phyloP scores from a whole-genome alignment of 2,888 invertebrate genomes.

The Noctua comes region DNA sequence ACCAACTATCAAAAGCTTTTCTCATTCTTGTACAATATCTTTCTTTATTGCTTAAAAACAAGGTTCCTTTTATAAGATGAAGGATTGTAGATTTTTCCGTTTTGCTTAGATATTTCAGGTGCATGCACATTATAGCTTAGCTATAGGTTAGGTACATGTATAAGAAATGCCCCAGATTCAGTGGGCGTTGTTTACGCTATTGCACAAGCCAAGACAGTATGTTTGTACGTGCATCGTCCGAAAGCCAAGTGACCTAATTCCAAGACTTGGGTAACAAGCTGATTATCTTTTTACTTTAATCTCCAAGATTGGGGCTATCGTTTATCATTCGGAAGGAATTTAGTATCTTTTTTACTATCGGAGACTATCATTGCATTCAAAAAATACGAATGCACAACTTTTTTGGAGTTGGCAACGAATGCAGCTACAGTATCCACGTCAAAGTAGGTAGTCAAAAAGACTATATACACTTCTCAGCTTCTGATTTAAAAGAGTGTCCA shows the following conservation, averaged over 20 bases:
- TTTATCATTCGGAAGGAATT: conserved; percentile 26
- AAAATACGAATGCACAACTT: background rate
- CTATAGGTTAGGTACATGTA: background rate
- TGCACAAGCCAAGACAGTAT: conserved; percentile 40
- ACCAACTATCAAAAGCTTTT: background rate
- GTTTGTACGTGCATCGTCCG: conserved; percentile 32
- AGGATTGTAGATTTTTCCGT: too few relatives aligned
- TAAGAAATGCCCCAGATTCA: conserved; percentile 42
- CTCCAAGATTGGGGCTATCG: conserved; percentile 33
- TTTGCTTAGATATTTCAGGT: background rate
- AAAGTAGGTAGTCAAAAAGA: background rate
- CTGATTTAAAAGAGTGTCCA: too few relatives aligned
- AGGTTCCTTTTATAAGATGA: background rate
- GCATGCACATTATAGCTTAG: too few relatives aligned
- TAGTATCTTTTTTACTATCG: background rate
- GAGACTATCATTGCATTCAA: background rate
- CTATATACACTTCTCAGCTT: background rate
- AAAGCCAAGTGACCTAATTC: conserved; percentile 48
- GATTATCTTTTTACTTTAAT: conserved; percentile 46
- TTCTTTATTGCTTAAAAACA: too few relatives aligned
- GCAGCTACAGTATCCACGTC: background rate
- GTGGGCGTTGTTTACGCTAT: conserved; percentile 44
- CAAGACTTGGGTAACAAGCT: conserved; percentile 24
- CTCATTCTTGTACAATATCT: background rate
- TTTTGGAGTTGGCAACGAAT: background rate